Conservation (phyloP, 2,888 invertebrate species). For the Adelphocoris suturalis region DNA sequence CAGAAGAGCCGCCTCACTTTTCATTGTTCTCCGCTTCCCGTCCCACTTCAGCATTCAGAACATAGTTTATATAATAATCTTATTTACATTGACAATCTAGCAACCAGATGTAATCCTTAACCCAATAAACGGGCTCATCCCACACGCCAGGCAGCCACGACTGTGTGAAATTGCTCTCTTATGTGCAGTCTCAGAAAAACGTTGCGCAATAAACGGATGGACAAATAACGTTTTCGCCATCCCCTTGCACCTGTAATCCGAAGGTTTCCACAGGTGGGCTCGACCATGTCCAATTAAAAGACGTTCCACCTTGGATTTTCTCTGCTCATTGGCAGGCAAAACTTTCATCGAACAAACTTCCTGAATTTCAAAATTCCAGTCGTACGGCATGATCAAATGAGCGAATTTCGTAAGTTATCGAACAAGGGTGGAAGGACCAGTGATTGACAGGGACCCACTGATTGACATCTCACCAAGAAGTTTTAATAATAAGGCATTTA, state of each 20-base stretch:
- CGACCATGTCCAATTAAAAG: conserved; percentile 19
- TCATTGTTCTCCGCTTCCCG: conserved; percentile 34
- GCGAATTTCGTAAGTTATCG: too few relatives aligned
- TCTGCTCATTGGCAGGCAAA: neutral
- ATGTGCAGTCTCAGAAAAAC: neutral
- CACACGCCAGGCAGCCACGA: conserved; percentile 18
- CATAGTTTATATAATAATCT: neutral
- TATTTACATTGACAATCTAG: conserved; percentile 31
- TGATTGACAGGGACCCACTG: too few relatives aligned
- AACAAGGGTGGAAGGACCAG: too few relatives aligned
- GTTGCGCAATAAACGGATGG: conserved; percentile 21
- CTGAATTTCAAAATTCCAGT: too few relatives aligned
- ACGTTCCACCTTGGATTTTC: neutral
- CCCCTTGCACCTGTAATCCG: conserved; percentile 26
- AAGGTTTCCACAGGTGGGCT: neutral
- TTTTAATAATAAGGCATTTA: too few relatives aligned
- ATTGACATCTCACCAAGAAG: too few relatives aligned
- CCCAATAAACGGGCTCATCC: conserved; percentile 1
- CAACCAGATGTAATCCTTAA: conserved; percentile 1
- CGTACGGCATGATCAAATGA: too few relatives aligned
- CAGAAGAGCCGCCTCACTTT: neutral
- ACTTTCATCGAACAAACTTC: neutral
- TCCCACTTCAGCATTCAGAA: conserved; percentile 8
- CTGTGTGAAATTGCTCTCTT: conserved; percentile 20
- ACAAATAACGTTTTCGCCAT: conserved; percentile 25